phyloP scores from a whole-genome alignment of 64 coral and sea anemone species.

The Platygyra sinensis region DNA sequence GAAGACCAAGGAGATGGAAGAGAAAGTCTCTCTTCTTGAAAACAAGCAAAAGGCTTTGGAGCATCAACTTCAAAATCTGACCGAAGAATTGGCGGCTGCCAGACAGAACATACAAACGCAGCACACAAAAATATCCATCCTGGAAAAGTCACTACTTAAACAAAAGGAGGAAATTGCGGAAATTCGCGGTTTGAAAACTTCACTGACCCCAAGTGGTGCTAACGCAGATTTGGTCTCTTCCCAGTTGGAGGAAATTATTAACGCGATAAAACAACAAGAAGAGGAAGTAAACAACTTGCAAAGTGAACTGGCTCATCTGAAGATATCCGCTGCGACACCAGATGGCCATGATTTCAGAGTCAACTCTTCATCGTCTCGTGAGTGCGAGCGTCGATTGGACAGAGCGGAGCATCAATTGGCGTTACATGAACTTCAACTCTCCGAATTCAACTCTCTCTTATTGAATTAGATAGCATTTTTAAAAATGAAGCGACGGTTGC shows the following conservation, averaged over 20 bases:
- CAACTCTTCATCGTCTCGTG: not conserved
- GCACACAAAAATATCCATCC: slow-evolving; percentile 11
- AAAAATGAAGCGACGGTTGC: too few relatives aligned
- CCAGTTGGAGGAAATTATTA: slow-evolving; percentile 24
- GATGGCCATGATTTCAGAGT: not conserved
- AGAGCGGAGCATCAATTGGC: slow-evolving; percentile 64
- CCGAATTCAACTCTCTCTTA: too few relatives aligned
- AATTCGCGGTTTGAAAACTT: not conserved
- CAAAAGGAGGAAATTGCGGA: not conserved
- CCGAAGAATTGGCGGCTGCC: slow-evolving; percentile 22
- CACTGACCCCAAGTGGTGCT: not conserved
- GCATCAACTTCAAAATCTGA: slow-evolving; percentile 35
- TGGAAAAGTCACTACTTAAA: slow-evolving; percentile 14
- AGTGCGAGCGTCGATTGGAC: slow-evolving; percentile 38
- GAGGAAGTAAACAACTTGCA: not conserved
- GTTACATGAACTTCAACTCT: slow-evolving; percentile 66
- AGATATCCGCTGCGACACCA: too few relatives aligned
- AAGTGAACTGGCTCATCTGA: slow-evolving; percentile 16
- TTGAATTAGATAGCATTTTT: too few relatives aligned
- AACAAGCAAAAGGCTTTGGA: not conserved
- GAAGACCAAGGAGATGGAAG: slow-evolving; percentile 17
- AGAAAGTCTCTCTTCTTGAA: slow-evolving; percentile 3
- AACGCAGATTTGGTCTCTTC: not conserved
- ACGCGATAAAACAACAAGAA: not conserved
- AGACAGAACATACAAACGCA: slow-evolving; percentile 40